Conservation (phyloP, 1,140 invertebrate species). For the Oedothorax gibbosus region DNA sequence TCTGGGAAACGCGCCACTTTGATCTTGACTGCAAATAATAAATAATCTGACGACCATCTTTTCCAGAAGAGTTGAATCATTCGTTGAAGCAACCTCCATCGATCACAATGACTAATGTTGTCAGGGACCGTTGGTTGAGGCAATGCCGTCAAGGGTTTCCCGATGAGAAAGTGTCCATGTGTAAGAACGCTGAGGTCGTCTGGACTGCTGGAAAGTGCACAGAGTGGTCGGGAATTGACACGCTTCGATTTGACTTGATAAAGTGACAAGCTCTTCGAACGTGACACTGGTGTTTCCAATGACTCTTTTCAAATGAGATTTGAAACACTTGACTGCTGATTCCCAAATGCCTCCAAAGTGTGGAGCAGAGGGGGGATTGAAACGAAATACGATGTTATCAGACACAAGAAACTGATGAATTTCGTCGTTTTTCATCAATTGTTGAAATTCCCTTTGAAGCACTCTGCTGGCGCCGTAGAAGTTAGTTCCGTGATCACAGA, state of each 20-base stretch:
- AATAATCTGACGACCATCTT: not conserved
- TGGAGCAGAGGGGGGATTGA: slow-evolving; percentile 68
- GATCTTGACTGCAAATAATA: too few relatives aligned
- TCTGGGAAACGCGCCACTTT: too few relatives aligned
- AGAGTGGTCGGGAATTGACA: slow-evolving; percentile 46
- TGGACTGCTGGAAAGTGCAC: slow-evolving; percentile 12
- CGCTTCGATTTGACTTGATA: slow-evolving; percentile 38
- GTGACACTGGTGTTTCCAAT: too few relatives aligned
- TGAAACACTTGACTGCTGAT: slow-evolving; percentile 66
- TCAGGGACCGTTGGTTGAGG: slow-evolving; percentile 14
- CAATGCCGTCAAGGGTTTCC: not conserved
- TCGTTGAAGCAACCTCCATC: slow-evolving; percentile 15
- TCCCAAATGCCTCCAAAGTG: slow-evolving; percentile 70
- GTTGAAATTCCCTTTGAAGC: not conserved
- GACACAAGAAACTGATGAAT: slow-evolving; percentile 2
- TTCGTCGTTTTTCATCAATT: not conserved
- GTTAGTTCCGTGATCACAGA: too few relatives aligned
- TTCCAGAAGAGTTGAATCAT: slow-evolving; percentile 30
- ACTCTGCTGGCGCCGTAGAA: slow-evolving; percentile 26
- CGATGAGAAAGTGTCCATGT: too few relatives aligned
- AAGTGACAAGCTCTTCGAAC: too few relatives aligned
- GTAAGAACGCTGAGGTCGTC: slow-evolving; percentile 31
- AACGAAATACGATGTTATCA: slow-evolving; percentile 67
- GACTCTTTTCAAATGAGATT: too few relatives aligned
- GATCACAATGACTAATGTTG: slow-evolving; percentile 10